phyloP scores from a whole-genome alignment of 2,113 vertebrate genomes.

The Nothocercus julius region DNA sequence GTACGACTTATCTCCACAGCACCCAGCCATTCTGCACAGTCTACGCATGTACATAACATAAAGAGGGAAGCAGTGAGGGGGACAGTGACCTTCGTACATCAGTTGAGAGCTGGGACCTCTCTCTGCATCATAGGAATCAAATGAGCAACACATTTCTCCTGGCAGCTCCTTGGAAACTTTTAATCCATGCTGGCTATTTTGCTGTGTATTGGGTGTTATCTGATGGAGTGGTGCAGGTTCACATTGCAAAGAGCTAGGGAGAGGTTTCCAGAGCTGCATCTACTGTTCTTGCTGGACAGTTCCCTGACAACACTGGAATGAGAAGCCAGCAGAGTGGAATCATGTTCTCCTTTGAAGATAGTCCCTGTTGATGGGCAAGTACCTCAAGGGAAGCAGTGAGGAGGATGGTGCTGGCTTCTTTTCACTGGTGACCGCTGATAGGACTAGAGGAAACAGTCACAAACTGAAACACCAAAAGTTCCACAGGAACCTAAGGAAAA shows the following conservation, averaged over 20 bases:
- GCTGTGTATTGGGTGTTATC: background rate
- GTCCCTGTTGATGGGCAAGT: background rate
- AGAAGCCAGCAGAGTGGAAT: background rate
- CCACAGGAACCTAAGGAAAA: too few relatives aligned
- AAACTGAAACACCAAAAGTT: too few relatives aligned
- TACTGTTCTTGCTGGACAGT: background rate
- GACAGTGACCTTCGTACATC: background rate
- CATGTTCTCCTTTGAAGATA: fast-evolving
- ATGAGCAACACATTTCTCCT: background rate
- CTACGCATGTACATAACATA: background rate
- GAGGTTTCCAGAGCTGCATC: fast-evolving
- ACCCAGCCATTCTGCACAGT: background rate
- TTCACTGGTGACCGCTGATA: too few relatives aligned
- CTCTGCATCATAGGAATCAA: background rate
- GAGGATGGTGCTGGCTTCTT: too few relatives aligned
- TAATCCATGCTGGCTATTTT: background rate
- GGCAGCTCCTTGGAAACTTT: background rate
- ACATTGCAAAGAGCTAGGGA: background rate
- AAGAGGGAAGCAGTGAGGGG: background rate
- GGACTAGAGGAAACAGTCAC: too few relatives aligned
- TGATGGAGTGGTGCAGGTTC: background rate
- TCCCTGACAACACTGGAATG: fast-evolving
- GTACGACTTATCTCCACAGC: background rate
- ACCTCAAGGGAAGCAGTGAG: too few relatives aligned
- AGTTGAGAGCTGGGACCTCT: background rate